Evolutionary conservation across 1,140 invertebrate genomes (phyloP).

Genomic region (Drosophila baimaii): DNA sequence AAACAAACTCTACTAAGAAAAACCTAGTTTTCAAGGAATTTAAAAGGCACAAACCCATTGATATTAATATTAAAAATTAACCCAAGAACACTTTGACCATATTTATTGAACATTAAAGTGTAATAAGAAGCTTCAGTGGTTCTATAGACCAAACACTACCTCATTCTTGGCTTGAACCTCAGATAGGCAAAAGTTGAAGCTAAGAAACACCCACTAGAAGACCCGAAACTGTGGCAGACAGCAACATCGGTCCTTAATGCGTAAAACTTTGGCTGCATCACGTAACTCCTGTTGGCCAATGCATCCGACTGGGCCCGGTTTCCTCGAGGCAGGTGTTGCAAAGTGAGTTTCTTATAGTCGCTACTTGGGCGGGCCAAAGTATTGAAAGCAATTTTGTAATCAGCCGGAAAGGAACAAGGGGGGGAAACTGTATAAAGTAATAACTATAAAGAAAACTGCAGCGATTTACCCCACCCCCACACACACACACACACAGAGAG

Average conservation of each 20-base stretch:
- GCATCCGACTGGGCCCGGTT: conserved; percentile 47
- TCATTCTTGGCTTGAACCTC: not conserved
- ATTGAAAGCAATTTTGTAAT: conserved; percentile 81
- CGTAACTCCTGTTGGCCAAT: conserved; percentile 70
- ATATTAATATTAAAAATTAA: not conserved
- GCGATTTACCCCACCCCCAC: conserved; percentile 51
- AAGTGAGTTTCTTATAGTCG: conserved; percentile 61
- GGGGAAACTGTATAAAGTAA: conserved; percentile 74
- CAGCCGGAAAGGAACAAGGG: conserved; percentile 56
- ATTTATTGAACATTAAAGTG: not conserved
- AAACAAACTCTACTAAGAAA: no score
- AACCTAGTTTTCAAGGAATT: no score
- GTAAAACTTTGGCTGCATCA: conserved; percentile 79
- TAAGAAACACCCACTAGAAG: conserved; percentile 31
- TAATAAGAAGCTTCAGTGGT: not conserved
- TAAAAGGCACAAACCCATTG: not conserved
- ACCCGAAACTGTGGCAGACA: conserved; percentile 21
- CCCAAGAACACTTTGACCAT: not conserved
- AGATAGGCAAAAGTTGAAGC: not conserved
- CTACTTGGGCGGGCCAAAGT: conserved; percentile 50
- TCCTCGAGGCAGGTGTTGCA: conserved; percentile 58
- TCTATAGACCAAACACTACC: not conserved
- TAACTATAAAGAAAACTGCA: conserved; percentile 78
- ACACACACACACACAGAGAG: conserved; percentile 17
- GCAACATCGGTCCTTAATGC: conserved; percentile 73